These are phyloP conservation scores for Sebastes nivosus DNA, from an alignment of 2,797 vertebrate species.

Conservation along the genomic window DNA sequence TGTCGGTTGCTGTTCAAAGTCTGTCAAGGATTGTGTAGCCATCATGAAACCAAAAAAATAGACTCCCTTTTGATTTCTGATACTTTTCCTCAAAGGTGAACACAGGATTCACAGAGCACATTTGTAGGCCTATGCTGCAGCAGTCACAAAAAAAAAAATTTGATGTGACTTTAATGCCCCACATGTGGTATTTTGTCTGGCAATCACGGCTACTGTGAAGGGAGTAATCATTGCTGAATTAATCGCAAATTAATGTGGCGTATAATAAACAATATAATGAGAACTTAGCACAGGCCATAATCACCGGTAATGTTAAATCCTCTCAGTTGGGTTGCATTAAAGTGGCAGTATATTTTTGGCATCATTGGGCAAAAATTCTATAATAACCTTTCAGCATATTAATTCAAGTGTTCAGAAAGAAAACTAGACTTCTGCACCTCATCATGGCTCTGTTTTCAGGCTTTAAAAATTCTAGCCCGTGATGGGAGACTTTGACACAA, in stretches of 20 bases:
- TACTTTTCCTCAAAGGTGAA: not conserved
- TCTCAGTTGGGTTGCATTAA: not conserved
- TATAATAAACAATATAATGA: constrained; percentile 34
- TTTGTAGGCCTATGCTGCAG: not conserved
- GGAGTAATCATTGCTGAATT: constrained; percentile 24
- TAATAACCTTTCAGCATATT: too few relatives aligned
- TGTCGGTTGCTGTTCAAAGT: not conserved
- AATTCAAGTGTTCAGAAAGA: too few relatives aligned
- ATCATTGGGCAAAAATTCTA: too few relatives aligned
- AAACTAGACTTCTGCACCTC: too few relatives aligned
- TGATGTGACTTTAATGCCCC: not conserved
- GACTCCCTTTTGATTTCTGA: not conserved
- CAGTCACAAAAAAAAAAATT: not conserved
- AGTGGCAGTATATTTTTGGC: too few relatives aligned
- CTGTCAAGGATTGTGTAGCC: not conserved
- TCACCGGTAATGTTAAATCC: not conserved
- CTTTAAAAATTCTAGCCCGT: too few relatives aligned
- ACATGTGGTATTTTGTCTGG: not conserved
- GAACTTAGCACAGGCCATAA: constrained; percentile 21
- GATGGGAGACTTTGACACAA: too few relatives aligned
- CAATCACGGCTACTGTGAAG: not conserved
- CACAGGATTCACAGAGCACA: not conserved
- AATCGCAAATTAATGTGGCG: constrained; percentile 33
- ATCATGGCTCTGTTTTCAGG: too few relatives aligned
- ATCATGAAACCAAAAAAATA: not conserved